A percentile compares a stretch with the other conserved stretches of the same genome.
Evolutionary conservation across 2,888 invertebrate species (phyloP).

Genomic region (Axea sp.): DNA sequence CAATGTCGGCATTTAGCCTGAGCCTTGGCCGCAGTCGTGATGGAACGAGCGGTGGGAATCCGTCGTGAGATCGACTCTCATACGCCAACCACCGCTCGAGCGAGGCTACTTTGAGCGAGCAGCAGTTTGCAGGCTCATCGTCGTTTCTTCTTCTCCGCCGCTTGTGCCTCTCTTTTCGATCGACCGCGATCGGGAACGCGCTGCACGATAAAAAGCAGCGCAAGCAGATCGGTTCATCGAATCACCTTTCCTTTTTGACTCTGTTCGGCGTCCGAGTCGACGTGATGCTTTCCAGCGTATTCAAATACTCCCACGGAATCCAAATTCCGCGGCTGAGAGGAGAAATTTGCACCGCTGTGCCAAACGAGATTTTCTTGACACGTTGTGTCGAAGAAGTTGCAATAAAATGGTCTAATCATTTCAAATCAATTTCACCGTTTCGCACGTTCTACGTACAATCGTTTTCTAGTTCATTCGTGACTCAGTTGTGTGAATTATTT

Average conservation of each 20-base stretch:
- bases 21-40: constrained; percentile 70
- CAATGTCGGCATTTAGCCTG: constrained; percentile 51
- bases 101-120: constrained; percentile 5
- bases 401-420: background rate
- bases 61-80: constrained; percentile 79
- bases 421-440: constrained; percentile 3
- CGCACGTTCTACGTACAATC: too few species aligned
- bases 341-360: constrained; percentile 12
- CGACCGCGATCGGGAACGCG: constrained; percentile 18
- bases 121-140: constrained; percentile 41
- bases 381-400: constrained; percentile 11
- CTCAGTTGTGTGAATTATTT: too few species aligned
- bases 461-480: constrained; percentile 3
- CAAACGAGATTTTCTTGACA: constrained; percentile 8
- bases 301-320: too few species aligned
- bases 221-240: constrained; percentile 20
- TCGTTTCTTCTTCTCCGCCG: constrained; percentile 46
- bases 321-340: background rate
- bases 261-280: constrained; percentile 1
- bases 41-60: constrained; percentile 78
- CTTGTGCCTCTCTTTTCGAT: constrained; percentile 9
- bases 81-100: constrained; percentile 69
- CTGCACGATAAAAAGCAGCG: constrained; percentile 5
- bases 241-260: constrained; percentile 39
- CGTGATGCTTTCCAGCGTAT: background rate